These are phyloP conservation scores for Lucinisca nassula DNA, from an alignment of 2,888 invertebrate genomes.

Conservation along the genomic window DNA sequence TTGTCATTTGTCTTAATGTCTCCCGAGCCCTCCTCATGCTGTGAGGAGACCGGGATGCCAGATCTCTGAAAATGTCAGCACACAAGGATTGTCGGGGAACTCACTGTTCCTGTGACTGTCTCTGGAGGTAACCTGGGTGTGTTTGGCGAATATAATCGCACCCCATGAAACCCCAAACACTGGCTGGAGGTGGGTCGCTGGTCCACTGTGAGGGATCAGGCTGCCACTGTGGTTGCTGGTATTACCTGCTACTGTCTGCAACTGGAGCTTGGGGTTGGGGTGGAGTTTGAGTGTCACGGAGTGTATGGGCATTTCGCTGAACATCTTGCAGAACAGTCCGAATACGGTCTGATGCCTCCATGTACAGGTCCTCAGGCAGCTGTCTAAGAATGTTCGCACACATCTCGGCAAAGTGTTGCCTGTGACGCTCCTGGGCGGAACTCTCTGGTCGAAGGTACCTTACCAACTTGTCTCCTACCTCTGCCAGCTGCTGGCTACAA, in stretches of 20 bases:
- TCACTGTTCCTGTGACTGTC: constrained; percentile 7
- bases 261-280: constrained; percentile 10
- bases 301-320: constrained; percentile 14
- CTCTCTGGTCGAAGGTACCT: constrained; percentile 21
- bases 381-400: constrained; percentile 17
- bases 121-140: constrained; percentile 13
- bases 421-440: constrained; percentile 19
- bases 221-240: constrained; percentile 22
- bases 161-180: constrained; percentile 27
- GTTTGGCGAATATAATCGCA: constrained; percentile 26
- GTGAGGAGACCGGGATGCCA: constrained; percentile 23
- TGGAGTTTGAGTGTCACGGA: constrained; percentile 21
- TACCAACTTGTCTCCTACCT: constrained; percentile 19
- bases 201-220: constrained; percentile 26
- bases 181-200: constrained; percentile 27
- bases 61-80: constrained; percentile 8
- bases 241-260: constrained; percentile 8
- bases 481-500: constrained; percentile 19
- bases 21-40: constrained; percentile 25
- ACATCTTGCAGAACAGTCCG: constrained; percentile 22
- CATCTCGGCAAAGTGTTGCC: neutral
- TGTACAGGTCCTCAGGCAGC: constrained; percentile 18
- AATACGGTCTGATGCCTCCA: constrained; percentile 18
- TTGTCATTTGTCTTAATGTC: constrained; percentile 23
- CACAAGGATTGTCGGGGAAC: constrained; percentile 7